Percentiles rank a stretch among this genome's conserved stretches.
Evolutionary conservation across 2,113 vertebrate genomes (phyloP).

Genomic region (Zapus hudsonius): DNA sequence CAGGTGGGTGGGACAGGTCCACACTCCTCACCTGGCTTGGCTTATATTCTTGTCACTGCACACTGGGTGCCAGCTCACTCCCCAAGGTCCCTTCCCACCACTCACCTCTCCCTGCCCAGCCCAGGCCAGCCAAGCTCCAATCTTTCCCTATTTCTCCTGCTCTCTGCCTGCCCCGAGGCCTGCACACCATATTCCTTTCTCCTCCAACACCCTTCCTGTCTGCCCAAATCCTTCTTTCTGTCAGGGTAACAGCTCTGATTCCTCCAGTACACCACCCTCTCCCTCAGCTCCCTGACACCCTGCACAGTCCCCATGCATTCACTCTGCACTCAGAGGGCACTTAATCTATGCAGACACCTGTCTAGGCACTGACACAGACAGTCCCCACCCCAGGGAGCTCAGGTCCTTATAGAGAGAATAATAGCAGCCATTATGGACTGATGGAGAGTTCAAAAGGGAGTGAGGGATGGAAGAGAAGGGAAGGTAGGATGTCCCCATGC

Average conservation of each 20-base stretch:
- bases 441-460: not conserved
- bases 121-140: rapidly evolving
- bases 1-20: rapidly evolving
- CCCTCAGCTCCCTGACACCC: not conserved
- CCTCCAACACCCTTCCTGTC: not conserved
- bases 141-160: not conserved
- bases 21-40: too few relatives aligned
- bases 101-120: not conserved
- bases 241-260: too few relatives aligned
- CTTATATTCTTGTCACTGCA: too few relatives aligned
- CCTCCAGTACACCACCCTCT: not conserved
- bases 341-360: rapidly evolving
- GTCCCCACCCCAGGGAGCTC: not conserved
- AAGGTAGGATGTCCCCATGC: not conserved
- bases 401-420: not conserved
- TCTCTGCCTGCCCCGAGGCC: not conserved
- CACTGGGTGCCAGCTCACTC: rapidly evolving
- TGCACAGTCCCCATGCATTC: rapidly evolving
- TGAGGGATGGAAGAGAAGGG: too few relatives aligned
- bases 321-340: not conserved
- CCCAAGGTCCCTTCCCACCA: too few relatives aligned
- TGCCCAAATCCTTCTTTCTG: not conserved
- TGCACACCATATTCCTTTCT: not conserved
- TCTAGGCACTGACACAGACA: not conserved
- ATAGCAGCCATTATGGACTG: rapidly evolving